phyloP scores from a whole-genome alignment of 2,113 vertebrate genomes.

The Empidonax traillii region DNA sequence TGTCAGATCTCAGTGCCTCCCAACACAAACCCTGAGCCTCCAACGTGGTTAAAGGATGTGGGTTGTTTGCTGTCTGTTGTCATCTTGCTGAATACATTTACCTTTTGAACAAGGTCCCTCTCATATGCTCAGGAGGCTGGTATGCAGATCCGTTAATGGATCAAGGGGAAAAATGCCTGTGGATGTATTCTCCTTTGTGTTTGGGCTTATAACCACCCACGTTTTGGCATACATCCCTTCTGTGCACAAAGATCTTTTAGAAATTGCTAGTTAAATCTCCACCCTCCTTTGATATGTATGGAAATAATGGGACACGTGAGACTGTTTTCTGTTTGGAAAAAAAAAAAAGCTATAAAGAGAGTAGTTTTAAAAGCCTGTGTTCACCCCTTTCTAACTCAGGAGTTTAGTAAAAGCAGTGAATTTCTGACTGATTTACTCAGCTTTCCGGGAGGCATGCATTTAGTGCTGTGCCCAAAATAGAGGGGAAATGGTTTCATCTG shows the following conservation, averaged over 20 bases:
- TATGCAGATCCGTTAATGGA: conserved; percentile 63
- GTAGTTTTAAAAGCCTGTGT: conserved; percentile 20
- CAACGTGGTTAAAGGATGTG: neutral
- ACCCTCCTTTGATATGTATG: conserved; percentile 67
- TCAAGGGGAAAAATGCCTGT: conserved; percentile 65
- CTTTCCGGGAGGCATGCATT: neutral
- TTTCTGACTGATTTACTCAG: neutral
- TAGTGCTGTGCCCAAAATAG: neutral
- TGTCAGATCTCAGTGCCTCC: neutral
- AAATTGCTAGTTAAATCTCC: conserved; percentile 54
- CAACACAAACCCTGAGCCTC: neutral
- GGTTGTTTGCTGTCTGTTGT: conserved; percentile 33
- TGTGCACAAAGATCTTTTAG: conserved; percentile 69
- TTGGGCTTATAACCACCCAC: conserved; percentile 65
- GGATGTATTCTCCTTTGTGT: conserved; percentile 65
- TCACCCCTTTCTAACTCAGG: neutral
- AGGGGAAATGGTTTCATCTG: neutral
- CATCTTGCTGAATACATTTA: conserved; percentile 57
- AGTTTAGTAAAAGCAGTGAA: neutral
- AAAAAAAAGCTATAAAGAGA: neutral
- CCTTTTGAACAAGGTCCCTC: conserved; percentile 64
- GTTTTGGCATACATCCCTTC: conserved; percentile 61
- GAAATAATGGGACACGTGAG: conserved; percentile 65
- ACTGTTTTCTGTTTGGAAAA: conserved; percentile 16
- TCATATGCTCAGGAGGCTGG: conserved; percentile 38